Evolutionary conservation across 2,113 vertebrate genomes (phyloP).

Genomic region (Neomonachus schauinslandi): DNA sequence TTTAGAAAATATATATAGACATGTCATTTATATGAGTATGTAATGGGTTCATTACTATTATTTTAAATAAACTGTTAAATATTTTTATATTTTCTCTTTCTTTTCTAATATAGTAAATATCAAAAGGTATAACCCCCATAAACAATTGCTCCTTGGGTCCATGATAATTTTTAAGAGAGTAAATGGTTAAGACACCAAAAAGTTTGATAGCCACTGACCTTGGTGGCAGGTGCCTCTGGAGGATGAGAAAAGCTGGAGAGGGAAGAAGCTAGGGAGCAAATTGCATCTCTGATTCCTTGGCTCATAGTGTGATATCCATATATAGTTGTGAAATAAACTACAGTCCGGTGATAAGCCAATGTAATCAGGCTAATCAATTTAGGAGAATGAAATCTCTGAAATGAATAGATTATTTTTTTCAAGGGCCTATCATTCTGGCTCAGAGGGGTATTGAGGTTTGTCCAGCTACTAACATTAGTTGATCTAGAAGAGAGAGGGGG

Average conservation of each 20-base stretch:
- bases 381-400: not conserved
- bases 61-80: not conserved
- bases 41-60: not conserved
- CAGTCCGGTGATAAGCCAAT: not conserved
- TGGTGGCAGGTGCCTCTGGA: not conserved
- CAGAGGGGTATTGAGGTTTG: not conserved
- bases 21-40: not conserved
- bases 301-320: not conserved
- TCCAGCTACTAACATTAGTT: not conserved
- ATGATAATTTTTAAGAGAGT: not conserved
- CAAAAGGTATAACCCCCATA: not conserved
- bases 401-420: slow-evolving; percentile 36
- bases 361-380: not conserved
- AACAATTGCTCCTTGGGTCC: not conserved
- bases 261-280: not conserved
- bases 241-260: not conserved
- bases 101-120: not conserved
- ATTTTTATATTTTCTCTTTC: not conserved
- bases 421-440: not conserved
- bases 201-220: not conserved
- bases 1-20: not conserved
- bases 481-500: not conserved
- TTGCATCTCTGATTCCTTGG: not conserved
- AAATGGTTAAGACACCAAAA: not conserved
- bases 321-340: not conserved